Evolutionary conservation across 1,140 invertebrate genomes (phyloP).

Genomic region (Delia radicum): DNA sequence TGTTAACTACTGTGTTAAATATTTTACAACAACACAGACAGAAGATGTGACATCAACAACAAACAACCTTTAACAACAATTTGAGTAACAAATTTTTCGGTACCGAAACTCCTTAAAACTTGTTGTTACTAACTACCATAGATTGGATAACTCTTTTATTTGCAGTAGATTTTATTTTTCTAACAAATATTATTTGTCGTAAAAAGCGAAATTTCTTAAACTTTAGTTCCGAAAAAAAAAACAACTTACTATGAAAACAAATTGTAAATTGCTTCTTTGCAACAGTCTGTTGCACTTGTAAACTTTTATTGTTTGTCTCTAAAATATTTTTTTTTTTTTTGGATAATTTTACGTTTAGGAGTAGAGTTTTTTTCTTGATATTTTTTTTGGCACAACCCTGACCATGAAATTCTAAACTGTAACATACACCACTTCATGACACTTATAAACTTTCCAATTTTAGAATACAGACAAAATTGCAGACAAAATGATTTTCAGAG

Average conservation of each 20-base stretch:
- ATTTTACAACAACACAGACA: background rate
- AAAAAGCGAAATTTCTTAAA: background rate
- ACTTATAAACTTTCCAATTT: background rate
- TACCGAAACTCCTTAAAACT: too few relatives aligned
- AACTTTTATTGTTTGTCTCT: background rate
- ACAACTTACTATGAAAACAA: background rate
- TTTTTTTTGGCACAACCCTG: conserved; percentile 1
- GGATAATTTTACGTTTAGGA: too few relatives aligned
- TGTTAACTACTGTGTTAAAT: background rate
- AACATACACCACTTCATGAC: background rate
- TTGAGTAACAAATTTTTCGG: too few relatives aligned
- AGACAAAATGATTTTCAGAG: too few relatives aligned
- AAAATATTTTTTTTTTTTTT: background rate
- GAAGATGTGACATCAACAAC: background rate
- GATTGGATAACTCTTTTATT: background rate
- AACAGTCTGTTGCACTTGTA: background rate
- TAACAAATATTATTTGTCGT: background rate
- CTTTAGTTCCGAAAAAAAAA: background rate
- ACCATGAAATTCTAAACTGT: background rate
- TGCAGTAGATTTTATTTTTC: too few relatives aligned
- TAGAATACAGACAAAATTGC: too few relatives aligned
- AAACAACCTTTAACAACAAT: background rate
- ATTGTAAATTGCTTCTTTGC: conserved; percentile 1
- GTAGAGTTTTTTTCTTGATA: background rate
- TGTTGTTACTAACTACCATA: background rate